Percentiles rank a stretch among this genome's conserved stretches.
Conservation (phyloP, 2,797 vertebrate genomes). For the Diplodus puntazzo region DNA sequence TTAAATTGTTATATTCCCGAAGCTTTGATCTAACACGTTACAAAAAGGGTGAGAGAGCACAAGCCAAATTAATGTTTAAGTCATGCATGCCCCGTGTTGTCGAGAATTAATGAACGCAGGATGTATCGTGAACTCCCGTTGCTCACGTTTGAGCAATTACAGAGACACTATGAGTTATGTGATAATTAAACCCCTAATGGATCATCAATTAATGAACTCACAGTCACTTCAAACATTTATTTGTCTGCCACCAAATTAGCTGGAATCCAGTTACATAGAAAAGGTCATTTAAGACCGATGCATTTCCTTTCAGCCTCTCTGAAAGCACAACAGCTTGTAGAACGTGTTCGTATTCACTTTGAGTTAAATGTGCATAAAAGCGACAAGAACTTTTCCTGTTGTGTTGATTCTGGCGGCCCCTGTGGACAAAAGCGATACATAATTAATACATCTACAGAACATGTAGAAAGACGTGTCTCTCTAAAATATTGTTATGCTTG, state of each 20-base stretch:
- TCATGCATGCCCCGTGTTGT: not conserved
- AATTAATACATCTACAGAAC: no score
- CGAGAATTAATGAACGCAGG: not conserved
- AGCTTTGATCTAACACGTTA: conserved; percentile 19
- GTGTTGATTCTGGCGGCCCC: no score
- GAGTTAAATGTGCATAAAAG: no score
- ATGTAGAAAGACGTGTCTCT: no score
- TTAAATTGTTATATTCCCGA: not conserved
- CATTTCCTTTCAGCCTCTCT: not conserved
- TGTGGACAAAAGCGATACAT: no score
- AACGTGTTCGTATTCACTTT: not conserved
- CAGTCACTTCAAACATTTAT: not conserved
- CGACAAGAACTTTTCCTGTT: no score
- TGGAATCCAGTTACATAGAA: not conserved
- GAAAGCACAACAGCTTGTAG: not conserved
- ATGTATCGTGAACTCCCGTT: not conserved
- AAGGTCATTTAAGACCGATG: not conserved
- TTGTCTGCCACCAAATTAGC: not conserved
- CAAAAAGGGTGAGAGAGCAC: not conserved
- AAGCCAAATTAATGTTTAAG: not conserved
- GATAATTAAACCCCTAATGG: not conserved
- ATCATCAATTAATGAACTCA: not conserved
- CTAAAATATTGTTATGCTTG: no score
- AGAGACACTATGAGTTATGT: not conserved
- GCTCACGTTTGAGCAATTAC: not conserved